These are phyloP conservation scores for Anhinga anhinga DNA, from an alignment of 2,113 vertebrate genomes.

Conservation along the genomic window DNA sequence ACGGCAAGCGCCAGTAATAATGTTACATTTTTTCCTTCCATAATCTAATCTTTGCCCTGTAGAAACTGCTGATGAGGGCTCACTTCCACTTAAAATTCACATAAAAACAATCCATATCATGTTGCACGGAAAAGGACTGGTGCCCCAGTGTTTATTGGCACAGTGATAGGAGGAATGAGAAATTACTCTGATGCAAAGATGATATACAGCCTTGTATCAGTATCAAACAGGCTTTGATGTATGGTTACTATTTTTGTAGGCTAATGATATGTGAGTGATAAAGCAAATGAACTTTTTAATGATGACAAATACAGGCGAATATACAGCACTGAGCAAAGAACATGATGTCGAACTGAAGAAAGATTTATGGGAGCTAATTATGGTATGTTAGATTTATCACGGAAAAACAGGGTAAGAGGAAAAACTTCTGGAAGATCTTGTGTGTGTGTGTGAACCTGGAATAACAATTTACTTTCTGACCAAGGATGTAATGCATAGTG, in stretches of 20 bases:
- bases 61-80: conserved; percentile 54
- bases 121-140: not conserved
- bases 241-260: not conserved
- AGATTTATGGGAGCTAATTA: not conserved
- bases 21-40: not conserved
- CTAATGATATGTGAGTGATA: not conserved
- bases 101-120: conserved; percentile 1
- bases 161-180: not conserved
- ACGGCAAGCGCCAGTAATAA: conserved; percentile 20
- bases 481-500: not conserved
- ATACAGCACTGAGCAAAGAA: not conserved
- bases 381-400: not conserved
- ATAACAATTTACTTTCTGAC: not conserved
- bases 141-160: not conserved
- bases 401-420: not conserved
- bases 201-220: not conserved
- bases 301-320: conserved; percentile 7
- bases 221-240: conserved; percentile 1
- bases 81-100: conserved; percentile 24
- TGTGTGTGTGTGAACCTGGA: not conserved
- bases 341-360: not conserved
- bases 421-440: not conserved
- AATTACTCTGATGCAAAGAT: not conserved
- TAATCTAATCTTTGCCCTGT: conserved; percentile 58
- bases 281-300: conserved; percentile 30